phyloP scores from a whole-genome alignment of 2,113 vertebrate species.

The Oostethus manadensis region DNA sequence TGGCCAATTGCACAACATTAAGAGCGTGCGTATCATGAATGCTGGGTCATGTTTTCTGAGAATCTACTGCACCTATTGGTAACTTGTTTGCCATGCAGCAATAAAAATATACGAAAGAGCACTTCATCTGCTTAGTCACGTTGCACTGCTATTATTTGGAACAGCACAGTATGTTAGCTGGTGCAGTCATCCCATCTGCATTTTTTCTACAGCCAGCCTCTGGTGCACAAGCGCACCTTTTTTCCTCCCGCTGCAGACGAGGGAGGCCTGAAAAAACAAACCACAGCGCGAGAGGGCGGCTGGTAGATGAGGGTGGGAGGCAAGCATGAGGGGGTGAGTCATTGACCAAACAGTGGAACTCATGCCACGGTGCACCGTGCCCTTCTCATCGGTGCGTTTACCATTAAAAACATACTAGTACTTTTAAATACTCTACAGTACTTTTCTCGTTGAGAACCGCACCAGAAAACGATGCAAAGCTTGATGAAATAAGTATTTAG shows the following conservation, averaged over 20 bases:
- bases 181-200: too few species aligned
- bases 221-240: conserved; percentile 60
- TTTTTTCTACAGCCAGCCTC: conserved; percentile 36
- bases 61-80: too few species aligned
- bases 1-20: too few species aligned
- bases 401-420: conserved; percentile 12
- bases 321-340: conserved; percentile 34
- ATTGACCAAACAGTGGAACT: conserved; percentile 42
- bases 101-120: too few species aligned
- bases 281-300: conserved; percentile 26
- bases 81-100: too few species aligned
- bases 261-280: conserved; percentile 68
- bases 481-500: not conserved
- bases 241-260: conserved; percentile 47
- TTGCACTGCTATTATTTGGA: too few species aligned
- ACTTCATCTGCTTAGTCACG: too few species aligned
- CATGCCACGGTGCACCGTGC: conserved; percentile 11
- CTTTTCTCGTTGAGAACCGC: conserved; percentile 7
- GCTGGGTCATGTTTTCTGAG: too few species aligned
- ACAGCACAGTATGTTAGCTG: too few species aligned
- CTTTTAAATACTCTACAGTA: conserved; percentile 24
- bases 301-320: conserved; percentile 17
- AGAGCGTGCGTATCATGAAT: too few species aligned
- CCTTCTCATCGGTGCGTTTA: conserved; percentile 14
- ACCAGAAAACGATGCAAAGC: not conserved